Evolutionary conservation across 1,140 invertebrate genomes (phyloP).

Genomic region (Archivesica marissinica): DNA sequence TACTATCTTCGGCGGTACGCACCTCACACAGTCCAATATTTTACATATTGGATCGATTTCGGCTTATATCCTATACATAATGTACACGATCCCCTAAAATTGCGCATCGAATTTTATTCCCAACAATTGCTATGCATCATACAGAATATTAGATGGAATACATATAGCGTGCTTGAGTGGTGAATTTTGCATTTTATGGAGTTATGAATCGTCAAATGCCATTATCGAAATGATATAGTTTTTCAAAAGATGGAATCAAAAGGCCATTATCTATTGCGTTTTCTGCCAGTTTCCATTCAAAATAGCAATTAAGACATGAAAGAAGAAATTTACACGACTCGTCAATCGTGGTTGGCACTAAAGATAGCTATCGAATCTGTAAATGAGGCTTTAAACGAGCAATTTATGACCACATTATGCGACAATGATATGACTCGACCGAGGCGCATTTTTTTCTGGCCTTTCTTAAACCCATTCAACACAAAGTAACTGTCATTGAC

Average conservation of each 20-base stretch:
- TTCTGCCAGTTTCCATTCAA: slow-evolving; percentile 31
- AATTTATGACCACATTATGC: slow-evolving; percentile 33
- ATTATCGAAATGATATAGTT: slow-evolving; percentile 47
- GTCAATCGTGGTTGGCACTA: slow-evolving; percentile 40
- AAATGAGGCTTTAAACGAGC: slow-evolving; percentile 31
- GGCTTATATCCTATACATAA: too few species aligned
- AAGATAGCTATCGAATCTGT: slow-evolving; percentile 30
- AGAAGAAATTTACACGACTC: slow-evolving; percentile 42
- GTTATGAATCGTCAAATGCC: slow-evolving; percentile 43
- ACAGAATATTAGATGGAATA: neutral
- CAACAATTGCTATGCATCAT: too few species aligned
- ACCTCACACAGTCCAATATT: too few species aligned
- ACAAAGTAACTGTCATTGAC: too few species aligned
- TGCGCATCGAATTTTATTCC: too few species aligned
- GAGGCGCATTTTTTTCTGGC: too few species aligned
- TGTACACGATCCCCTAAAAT: too few species aligned
- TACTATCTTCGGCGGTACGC: too few species aligned
- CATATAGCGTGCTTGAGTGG: neutral
- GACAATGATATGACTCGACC: slow-evolving; percentile 15
- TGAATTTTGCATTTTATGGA: slow-evolving; percentile 27
- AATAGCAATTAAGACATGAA: slow-evolving; percentile 43
- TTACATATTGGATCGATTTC: too few species aligned
- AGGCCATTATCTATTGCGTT: slow-evolving; percentile 41
- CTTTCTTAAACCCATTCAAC: too few species aligned
- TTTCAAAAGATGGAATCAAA: slow-evolving; percentile 33